A percentile compares a stretch with the other conserved stretches of the same genome.
These are phyloP conservation scores for Drosophila novamexicana DNA, from an alignment of 1,140 invertebrate species.

Conservation along the genomic window DNA sequence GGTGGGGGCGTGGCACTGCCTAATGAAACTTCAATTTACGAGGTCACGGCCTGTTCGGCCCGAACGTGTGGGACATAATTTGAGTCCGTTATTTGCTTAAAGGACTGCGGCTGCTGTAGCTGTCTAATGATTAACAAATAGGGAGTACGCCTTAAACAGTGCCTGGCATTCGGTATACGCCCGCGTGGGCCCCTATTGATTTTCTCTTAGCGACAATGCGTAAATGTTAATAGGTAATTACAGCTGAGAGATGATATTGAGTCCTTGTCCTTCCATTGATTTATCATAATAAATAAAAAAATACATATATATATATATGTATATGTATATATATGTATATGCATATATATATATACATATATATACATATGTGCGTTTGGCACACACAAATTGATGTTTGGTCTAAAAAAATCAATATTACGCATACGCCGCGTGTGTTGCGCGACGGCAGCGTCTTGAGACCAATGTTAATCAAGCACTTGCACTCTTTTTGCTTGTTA, in stretches of 20 bases:
- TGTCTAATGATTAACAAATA: conserved; percentile 78
- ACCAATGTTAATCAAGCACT: conserved; percentile 37
- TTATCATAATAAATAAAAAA: conserved; percentile 39
- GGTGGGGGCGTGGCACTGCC: conserved; percentile 20
- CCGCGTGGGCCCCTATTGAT: conserved; percentile 54
- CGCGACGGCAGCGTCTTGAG: conserved; percentile 24
- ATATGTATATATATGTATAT: not conserved
- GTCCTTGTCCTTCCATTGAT: conserved; percentile 39
- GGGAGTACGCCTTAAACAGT: conserved; percentile 5
- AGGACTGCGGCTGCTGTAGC: conserved; percentile 61
- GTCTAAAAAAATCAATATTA: conserved; percentile 42
- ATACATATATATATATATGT: not conserved
- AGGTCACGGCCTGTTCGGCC: conserved; percentile 76
- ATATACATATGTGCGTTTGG: not conserved
- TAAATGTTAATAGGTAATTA: conserved; percentile 63
- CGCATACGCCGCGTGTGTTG: conserved; percentile 46
- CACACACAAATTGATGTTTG: conserved; percentile 39
- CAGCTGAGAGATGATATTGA: conserved; percentile 57
- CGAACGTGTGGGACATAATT: conserved; percentile 80
- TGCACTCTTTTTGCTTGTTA: conserved; percentile 36
- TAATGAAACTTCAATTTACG: conserved; percentile 82
- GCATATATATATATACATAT: not conserved
- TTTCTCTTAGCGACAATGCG: conserved; percentile 46
- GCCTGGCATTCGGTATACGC: conserved; percentile 61
- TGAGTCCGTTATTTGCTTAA: conserved; percentile 79